These are phyloP conservation scores for Selenia dentaria DNA, from an alignment of 2,888 invertebrate genomes.

Conservation along the genomic window DNA sequence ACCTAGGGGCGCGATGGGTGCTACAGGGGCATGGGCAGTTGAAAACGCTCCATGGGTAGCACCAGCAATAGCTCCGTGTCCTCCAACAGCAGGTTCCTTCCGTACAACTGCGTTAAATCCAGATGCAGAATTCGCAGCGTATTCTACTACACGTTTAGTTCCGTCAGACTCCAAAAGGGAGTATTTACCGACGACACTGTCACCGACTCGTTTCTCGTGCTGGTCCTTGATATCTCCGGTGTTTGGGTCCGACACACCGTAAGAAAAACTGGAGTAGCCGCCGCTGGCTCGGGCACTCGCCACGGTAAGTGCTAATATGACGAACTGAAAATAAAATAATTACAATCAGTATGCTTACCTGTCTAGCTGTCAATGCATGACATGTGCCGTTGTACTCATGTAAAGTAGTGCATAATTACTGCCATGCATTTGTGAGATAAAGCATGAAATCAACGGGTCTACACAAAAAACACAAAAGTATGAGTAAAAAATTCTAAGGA, in stretches of 20 bases:
- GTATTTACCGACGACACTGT: conserved; percentile 81
- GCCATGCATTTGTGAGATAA: too few relatives aligned
- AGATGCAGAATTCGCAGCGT: conserved; percentile 62
- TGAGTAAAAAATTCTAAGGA: too few relatives aligned
- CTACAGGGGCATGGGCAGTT: conserved; percentile 22
- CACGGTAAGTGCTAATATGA: conserved; percentile 53
- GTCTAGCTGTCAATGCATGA: too few relatives aligned
- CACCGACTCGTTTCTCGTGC: conserved; percentile 84
- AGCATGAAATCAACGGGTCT: too few relatives aligned
- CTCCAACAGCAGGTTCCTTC: conserved; percentile 51
- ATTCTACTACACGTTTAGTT: conserved; percentile 84
- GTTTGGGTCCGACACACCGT: conserved; percentile 64
- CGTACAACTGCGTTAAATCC: conserved; percentile 65
- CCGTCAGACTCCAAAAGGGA: conserved; percentile 84
- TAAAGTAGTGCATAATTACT: too few relatives aligned
- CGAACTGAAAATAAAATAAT: conserved; percentile 56
- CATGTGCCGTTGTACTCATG: too few relatives aligned
- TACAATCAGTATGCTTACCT: neutral
- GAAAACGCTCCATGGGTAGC: conserved; percentile 32
- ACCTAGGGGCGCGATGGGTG: conserved; percentile 23
- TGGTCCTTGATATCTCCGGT: conserved; percentile 72
- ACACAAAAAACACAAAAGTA: too few relatives aligned
- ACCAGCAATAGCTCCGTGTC: conserved; percentile 2
- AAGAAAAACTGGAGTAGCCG: conserved; percentile 63
- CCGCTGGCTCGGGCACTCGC: conserved; percentile 50